A percentile compares a stretch with the other conserved stretches of the same genome.
phyloP scores from a whole-genome alignment of 2,797 vertebrate genomes.

The Ptychobarbus kaznakovi region DNA sequence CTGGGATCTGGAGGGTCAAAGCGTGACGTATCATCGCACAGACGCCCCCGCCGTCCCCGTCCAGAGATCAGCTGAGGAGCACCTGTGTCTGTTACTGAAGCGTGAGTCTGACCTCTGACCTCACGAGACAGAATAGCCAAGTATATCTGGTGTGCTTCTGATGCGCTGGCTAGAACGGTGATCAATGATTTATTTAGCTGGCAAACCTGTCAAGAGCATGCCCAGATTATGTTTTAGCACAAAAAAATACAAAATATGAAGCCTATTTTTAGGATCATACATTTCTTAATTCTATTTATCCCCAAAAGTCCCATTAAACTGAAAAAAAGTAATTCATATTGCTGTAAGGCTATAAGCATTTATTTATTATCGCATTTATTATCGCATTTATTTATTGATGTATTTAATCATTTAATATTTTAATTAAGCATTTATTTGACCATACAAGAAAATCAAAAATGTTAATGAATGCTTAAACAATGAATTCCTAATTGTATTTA shows the following conservation, averaged over 20 bases:
- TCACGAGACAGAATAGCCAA: neutral
- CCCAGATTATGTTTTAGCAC: neutral
- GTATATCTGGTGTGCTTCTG: no score
- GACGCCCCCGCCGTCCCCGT: constrained; percentile 74
- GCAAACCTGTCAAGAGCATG: no score
- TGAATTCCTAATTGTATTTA: no score
- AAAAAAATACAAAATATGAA: neutral
- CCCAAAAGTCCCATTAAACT: neutral
- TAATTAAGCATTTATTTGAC: neutral
- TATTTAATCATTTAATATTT: no score
- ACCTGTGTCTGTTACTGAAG: constrained; percentile 84
- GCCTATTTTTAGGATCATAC: neutral
- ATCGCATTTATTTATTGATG: neutral
- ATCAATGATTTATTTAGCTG: neutral
- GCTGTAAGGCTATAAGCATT: neutral
- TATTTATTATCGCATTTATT: neutral
- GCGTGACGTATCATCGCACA: constrained; percentile 69
- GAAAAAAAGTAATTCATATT: neutral
- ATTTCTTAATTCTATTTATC: neutral
- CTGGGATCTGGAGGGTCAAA: constrained; percentile 85
- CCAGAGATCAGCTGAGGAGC: constrained; percentile 75
- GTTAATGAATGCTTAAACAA: no score
- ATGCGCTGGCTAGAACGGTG: neutral
- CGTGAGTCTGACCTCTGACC: constrained; percentile 72
- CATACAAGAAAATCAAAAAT: no score